Conservation (phyloP, 2,113 vertebrate genomes). For the Oncorhynchus clarkii region DNA sequence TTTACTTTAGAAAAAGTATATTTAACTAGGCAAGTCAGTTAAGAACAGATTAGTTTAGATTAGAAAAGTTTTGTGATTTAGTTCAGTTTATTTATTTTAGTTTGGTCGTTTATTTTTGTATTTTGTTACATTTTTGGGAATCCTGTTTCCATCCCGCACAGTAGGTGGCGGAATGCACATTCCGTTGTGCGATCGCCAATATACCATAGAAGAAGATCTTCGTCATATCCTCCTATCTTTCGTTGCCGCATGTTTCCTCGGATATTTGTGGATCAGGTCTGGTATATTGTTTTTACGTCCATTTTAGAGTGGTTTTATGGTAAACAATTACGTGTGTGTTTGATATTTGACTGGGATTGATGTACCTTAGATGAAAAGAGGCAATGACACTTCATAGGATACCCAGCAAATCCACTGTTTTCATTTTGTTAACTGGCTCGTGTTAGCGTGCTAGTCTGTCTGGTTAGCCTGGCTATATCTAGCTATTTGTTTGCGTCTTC, state of each 20-base stretch:
- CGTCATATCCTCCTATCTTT: slow-evolving; percentile 64
- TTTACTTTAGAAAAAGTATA: no score
- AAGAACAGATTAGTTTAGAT: no score
- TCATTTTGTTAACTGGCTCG: no score
- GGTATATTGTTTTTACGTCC: not conserved
- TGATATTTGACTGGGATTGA: not conserved
- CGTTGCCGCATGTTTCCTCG: slow-evolving; percentile 59
- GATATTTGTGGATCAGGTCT: slow-evolving; percentile 54
- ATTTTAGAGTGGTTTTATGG: not conserved
- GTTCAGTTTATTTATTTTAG: no score
- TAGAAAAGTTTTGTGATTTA: no score
- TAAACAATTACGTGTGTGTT: not conserved
- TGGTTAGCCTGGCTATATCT: not conserved
- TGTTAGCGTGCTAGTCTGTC: not conserved
- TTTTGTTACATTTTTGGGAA: no score
- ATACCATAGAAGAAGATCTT: slow-evolving; percentile 12
- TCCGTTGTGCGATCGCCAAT: not conserved
- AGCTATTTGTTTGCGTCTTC: not conserved
- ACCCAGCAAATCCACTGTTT: slow-evolving; percentile 8
- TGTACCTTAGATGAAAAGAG: not conserved
- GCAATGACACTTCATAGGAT: slow-evolving; percentile 5
- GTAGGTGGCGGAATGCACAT: no score
- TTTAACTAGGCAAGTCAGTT: no score
- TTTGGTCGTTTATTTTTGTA: no score
- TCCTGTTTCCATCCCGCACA: no score